These are phyloP conservation scores for Tachyglossus aculeatus DNA, from an alignment of 2,797 vertebrate genomes.

Conservation along the genomic window DNA sequence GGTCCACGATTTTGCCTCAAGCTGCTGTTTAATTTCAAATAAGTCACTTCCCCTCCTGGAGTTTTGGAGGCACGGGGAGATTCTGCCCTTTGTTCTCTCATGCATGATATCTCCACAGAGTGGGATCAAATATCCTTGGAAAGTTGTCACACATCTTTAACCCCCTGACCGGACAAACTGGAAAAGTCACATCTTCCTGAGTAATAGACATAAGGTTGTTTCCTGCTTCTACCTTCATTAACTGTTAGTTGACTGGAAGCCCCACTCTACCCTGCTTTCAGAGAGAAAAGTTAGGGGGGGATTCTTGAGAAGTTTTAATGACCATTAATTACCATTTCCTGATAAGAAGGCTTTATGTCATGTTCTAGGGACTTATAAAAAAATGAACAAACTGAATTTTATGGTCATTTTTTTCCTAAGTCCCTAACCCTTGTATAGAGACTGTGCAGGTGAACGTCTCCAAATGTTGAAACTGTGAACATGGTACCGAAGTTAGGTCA, in stretches of 20 bases:
- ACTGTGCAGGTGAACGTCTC: no score
- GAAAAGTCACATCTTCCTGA: not conserved
- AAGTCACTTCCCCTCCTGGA: no score
- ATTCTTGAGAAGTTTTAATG: no score
- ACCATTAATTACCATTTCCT: not conserved
- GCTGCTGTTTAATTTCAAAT: not conserved
- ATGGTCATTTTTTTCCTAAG: not conserved
- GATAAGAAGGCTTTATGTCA: not conserved
- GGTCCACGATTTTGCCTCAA: not conserved
- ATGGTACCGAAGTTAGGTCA: no score
- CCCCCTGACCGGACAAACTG: no score
- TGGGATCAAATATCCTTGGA: not conserved
- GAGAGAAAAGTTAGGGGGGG: no score
- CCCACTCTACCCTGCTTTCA: not conserved
- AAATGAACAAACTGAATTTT: not conserved
- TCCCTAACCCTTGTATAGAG: no score
- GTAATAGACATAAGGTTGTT: not conserved
- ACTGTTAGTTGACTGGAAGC: not conserved
- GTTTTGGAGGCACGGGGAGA: no score
- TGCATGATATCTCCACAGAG: not conserved
- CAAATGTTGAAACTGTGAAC: no score
- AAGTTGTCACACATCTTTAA: no score
- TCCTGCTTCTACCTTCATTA: not conserved
- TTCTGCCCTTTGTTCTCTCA: not conserved
- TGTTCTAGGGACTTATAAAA: not conserved